phyloP scores from a whole-genome alignment of 64 coral and sea anemone genomes.

The Dendrophyllia cribrosa region DNA sequence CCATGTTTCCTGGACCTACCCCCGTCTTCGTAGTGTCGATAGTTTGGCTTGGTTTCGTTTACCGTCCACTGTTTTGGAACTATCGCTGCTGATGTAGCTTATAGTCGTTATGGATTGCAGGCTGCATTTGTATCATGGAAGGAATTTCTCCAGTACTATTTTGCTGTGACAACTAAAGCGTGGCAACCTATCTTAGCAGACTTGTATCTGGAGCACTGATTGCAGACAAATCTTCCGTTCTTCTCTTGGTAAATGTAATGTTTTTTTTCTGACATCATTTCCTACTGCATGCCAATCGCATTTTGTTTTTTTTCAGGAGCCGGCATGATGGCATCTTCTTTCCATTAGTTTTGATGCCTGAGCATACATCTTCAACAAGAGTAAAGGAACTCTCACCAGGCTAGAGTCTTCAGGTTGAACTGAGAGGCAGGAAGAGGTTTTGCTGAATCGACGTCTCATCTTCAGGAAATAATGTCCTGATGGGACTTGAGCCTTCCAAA shows the following conservation, averaged over 20 bases:
- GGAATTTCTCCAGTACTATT: not conserved
- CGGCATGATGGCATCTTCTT: not conserved
- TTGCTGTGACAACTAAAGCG: constrained; percentile 1
- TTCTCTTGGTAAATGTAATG: not conserved
- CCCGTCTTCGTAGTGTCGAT: constrained; percentile 5
- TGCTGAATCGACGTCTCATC: too few relatives aligned
- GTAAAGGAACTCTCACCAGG: constrained; percentile 11
- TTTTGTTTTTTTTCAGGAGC: not conserved
- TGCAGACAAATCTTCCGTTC: not conserved
- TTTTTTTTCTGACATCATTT: not conserved
- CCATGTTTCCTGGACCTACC: not conserved
- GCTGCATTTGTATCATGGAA: constrained; percentile 27
- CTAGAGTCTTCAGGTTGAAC: constrained; percentile 33
- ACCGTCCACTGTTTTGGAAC: not conserved
- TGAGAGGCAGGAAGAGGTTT: constrained; percentile 7
- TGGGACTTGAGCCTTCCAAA: not conserved
- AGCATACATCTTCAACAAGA: constrained; percentile 26
- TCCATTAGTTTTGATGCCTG: not conserved
- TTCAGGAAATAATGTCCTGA: too few relatives aligned
- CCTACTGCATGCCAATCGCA: not conserved
- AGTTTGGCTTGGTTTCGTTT: constrained; percentile 6
- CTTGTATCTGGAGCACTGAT: not conserved
- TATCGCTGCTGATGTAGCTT: constrained; percentile 18
- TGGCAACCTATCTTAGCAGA: not conserved
- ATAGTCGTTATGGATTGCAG: not conserved